phyloP scores from a whole-genome alignment of 2,888 invertebrate species.

The Polietes domitor region DNA sequence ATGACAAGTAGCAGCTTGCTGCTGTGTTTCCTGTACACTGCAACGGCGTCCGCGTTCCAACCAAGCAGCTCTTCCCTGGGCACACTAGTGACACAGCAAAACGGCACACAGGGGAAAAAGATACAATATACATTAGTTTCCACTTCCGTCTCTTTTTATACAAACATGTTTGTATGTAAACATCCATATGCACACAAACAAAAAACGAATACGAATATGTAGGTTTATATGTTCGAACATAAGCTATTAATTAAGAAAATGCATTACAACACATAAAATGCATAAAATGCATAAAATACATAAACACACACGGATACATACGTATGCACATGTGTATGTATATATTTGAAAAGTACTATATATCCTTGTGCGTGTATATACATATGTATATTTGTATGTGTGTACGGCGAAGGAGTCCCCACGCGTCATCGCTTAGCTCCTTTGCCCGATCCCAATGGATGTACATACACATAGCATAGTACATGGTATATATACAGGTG shows the following conservation, averaged over 20 bases:
- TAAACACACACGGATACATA: too few species aligned
- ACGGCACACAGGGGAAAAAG: conserved; percentile 49
- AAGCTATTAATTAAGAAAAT: background rate
- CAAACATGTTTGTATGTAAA: conserved; percentile 37
- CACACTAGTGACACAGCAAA: conserved; percentile 83
- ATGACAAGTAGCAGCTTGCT: conserved; percentile 84
- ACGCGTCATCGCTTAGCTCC: too few species aligned
- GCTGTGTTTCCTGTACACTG: conserved; percentile 88
- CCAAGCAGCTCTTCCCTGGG: conserved; percentile 92
- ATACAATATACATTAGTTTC: conserved; percentile 26
- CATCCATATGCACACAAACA: conserved; percentile 59
- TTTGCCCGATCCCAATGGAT: too few species aligned
- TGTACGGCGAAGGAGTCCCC: too few species aligned
- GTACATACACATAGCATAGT: too few species aligned
- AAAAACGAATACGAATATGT: conserved; percentile 33
- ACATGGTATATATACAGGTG: too few species aligned
- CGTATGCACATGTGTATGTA: conserved; percentile 7
- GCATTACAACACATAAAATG: conserved; percentile 6
- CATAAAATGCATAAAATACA: too few species aligned
- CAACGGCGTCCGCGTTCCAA: conserved; percentile 85
- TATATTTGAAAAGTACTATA: background rate
- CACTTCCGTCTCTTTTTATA: background rate
- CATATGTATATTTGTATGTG: too few species aligned
- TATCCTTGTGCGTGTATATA: too few species aligned
- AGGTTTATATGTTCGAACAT: background rate